These are phyloP conservation scores for Eurytoma adleriae DNA, from an alignment of 2,888 invertebrate genomes.

Conservation along the genomic window DNA sequence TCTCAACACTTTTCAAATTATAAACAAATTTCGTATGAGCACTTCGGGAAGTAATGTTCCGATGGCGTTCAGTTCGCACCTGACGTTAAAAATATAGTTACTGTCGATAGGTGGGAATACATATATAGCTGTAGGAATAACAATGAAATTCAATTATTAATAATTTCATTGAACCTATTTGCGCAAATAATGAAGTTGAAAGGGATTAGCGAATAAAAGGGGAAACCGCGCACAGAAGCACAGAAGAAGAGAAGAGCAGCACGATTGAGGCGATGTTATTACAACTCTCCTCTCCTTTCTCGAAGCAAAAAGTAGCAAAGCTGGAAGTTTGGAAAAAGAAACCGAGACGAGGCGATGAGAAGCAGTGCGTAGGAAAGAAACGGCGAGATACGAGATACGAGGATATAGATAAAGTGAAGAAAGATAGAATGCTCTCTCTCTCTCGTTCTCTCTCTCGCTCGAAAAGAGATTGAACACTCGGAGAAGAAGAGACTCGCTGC, in stretches of 20 bases:
- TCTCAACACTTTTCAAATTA: too few species aligned
- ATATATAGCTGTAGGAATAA: too few species aligned
- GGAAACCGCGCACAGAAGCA: not conserved
- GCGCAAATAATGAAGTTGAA: too few species aligned
- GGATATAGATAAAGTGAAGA: slow-evolving; percentile 14
- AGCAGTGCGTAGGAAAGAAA: slow-evolving; percentile 30
- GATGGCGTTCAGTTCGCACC: too few species aligned
- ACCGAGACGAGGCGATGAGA: not conserved
- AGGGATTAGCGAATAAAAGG: not conserved
- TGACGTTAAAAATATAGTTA: not conserved
- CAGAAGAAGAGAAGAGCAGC: not conserved
- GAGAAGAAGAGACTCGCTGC: slow-evolving; percentile 12
- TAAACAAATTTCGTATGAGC: too few species aligned
- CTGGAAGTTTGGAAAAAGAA: slow-evolving; percentile 1
- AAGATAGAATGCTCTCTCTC: not conserved
- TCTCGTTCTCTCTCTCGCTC: too few species aligned
- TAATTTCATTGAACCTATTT: too few species aligned
- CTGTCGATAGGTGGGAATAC: too few species aligned
- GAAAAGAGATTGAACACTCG: slow-evolving; percentile 11
- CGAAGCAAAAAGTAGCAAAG: not conserved
- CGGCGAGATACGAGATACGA: slow-evolving; percentile 31
- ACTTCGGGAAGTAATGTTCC: not conserved
- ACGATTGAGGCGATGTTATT: not conserved
- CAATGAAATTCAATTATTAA: too few species aligned
- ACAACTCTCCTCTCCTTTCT: not conserved